Evolutionary conservation across 2,113 vertebrate genomes (phyloP).

Genomic region (Electrona antarctica): DNA sequence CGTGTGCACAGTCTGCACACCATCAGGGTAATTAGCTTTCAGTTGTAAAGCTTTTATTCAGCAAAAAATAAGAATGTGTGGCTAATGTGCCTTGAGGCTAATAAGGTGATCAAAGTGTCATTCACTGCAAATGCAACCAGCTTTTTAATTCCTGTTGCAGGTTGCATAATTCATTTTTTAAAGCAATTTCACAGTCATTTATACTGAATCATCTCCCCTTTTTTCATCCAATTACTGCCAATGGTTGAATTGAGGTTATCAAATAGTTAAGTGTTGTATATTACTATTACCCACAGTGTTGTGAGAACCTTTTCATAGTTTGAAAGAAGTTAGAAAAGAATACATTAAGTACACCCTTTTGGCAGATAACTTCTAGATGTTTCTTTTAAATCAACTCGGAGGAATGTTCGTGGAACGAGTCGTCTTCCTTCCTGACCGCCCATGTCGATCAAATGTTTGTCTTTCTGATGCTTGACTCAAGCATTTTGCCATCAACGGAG

Average conservation of each 20-base stretch:
- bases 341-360: no score
- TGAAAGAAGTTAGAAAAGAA: no score
- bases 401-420: no score
- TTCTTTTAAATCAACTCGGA: no score
- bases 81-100: constrained; percentile 69
- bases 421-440: no score
- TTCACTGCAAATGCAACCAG: constrained; percentile 7
- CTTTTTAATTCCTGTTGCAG: constrained; percentile 25
- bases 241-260: constrained; percentile 14
- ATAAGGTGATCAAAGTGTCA: constrained; percentile 41
- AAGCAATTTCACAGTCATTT: not conserved
- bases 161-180: constrained; percentile 15
- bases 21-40: constrained; percentile 26
- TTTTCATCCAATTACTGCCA: constrained; percentile 23
- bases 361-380: no score
- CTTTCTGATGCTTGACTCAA: no score
- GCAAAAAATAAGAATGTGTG: constrained; percentile 21
- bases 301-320: no score
- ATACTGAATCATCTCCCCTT: not conserved
- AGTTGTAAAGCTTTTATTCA: constrained; percentile 19
- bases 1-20: not conserved
- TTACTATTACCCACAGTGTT: constrained; percentile 5
- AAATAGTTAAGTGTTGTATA: constrained; percentile 5
- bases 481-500: no score
- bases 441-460: no score